Conservation (phyloP, 1,140 invertebrate species). For the Ceratoteleas bidentatus region DNA sequence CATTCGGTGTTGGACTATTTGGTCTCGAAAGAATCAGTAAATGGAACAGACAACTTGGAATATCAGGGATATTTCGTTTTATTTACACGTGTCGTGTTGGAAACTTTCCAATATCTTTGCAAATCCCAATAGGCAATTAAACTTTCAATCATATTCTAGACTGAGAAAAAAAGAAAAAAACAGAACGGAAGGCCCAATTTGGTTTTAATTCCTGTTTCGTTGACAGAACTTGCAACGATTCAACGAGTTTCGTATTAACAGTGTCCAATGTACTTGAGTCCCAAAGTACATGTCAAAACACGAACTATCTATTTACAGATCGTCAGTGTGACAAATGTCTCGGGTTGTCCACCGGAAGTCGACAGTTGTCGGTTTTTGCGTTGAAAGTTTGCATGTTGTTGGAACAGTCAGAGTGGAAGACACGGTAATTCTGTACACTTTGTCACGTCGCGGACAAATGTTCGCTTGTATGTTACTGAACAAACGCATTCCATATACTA, state of each 20-base stretch:
- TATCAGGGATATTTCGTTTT: slow-evolving; percentile 38
- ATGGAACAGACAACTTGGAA: slow-evolving; percentile 57
- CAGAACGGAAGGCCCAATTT: no score
- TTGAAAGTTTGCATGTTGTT: slow-evolving; percentile 38
- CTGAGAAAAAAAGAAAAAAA: slow-evolving; percentile 2
- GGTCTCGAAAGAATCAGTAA: slow-evolving; percentile 55
- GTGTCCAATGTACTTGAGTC: slow-evolving; percentile 29
- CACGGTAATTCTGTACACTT: slow-evolving; percentile 15
- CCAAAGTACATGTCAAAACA: slow-evolving; percentile 33
- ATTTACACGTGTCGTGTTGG: slow-evolving; percentile 38
- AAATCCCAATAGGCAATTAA: not conserved
- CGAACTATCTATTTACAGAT: slow-evolving; percentile 22
- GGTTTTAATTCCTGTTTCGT: no score
- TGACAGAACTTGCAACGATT: no score
- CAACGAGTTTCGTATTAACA: slow-evolving; percentile 23
- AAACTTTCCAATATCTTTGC: no score
- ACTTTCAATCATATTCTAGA: not conserved
- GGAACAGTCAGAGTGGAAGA: slow-evolving; percentile 23
- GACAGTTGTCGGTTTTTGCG: slow-evolving; percentile 24
- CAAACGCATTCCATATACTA: slow-evolving; percentile 36
- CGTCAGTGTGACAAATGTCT: slow-evolving; percentile 22
- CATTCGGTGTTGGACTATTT: slow-evolving; percentile 41
- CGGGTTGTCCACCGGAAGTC: slow-evolving; percentile 1
- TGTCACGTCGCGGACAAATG: slow-evolving; percentile 17
- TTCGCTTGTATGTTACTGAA: slow-evolving; percentile 23